phyloP scores from a whole-genome alignment of 2,797 vertebrate species.

The Merluccius polli region DNA sequence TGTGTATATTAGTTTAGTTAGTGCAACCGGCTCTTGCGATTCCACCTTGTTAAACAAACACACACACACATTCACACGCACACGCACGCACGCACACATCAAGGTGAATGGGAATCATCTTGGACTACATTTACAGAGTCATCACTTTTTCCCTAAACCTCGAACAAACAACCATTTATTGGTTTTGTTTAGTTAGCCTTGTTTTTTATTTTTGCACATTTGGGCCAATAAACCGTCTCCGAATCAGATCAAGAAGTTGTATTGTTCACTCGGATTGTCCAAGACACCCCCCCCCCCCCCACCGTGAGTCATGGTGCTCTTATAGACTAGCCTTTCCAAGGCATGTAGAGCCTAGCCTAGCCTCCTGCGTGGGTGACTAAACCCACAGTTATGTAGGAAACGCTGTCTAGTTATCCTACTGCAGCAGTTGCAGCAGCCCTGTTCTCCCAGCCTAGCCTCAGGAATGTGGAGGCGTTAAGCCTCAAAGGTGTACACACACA shows the following conservation, averaged over 20 bases:
- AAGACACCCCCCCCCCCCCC: neutral
- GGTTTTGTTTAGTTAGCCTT: neutral
- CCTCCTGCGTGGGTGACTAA: slow-evolving; percentile 55
- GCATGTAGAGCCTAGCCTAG: slow-evolving; percentile 49
- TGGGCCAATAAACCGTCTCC: neutral
- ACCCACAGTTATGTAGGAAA: slow-evolving; percentile 56
- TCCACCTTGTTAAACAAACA: neutral
- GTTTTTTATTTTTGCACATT: neutral
- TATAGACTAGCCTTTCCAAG: slow-evolving; percentile 40
- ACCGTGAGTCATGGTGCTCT: slow-evolving; percentile 37
- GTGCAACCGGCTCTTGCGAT: slow-evolving; percentile 37
- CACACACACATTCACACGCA: neutral
- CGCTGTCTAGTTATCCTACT: slow-evolving; percentile 52
- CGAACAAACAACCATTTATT: slow-evolving; percentile 13
- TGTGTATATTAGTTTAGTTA: slow-evolving; percentile 36
- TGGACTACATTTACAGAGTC: slow-evolving; percentile 30
- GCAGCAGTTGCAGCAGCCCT: slow-evolving; percentile 47
- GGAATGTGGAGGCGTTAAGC: slow-evolving; percentile 60
- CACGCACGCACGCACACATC: slow-evolving; percentile 17
- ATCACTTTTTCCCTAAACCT: slow-evolving; percentile 23
- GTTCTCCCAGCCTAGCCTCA: slow-evolving; percentile 49
- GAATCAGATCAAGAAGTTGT: slow-evolving; percentile 20
- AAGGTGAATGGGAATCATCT: slow-evolving; percentile 40
- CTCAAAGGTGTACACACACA: slow-evolving; percentile 36
- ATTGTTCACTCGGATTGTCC: slow-evolving; percentile 25